Percentiles rank a stretch among this genome's conserved stretches.
These are phyloP conservation scores for Drosophila eohydei DNA, from an alignment of 2,888 invertebrate genomes.

Conservation along the genomic window DNA sequence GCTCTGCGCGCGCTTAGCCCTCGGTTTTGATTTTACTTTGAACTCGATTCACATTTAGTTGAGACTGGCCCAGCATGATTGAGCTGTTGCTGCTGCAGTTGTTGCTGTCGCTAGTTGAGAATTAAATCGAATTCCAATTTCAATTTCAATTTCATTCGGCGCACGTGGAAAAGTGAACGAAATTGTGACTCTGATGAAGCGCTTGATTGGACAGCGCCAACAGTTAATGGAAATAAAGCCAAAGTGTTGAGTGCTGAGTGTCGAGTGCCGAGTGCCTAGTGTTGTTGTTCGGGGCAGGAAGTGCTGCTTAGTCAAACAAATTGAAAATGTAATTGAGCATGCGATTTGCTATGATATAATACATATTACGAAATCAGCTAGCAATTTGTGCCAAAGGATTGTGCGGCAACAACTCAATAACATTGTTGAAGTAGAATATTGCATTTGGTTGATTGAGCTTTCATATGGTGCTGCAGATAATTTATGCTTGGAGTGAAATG, in stretches of 20 bases:
- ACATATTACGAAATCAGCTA: conserved; percentile 32
- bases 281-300: conserved; percentile 40
- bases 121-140: conserved; percentile 48
- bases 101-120: conserved; percentile 34
- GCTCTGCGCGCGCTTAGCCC: not conserved
- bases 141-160: conserved; percentile 40
- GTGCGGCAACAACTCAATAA: not conserved
- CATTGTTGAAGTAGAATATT: not conserved
- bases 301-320: conserved; percentile 50
- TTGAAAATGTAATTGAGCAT: conserved; percentile 43
- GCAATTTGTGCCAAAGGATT: conserved; percentile 1
- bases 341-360: conserved; percentile 39
- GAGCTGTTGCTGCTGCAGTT: conserved; percentile 27
- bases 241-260: conserved; percentile 16
- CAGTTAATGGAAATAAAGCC: conserved; percentile 43
- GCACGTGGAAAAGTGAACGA: conserved; percentile 37
- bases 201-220: conserved; percentile 46
- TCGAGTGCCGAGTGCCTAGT: conserved; percentile 1
- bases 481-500: not conserved
- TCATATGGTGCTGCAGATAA: not conserved
- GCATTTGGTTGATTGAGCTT: not conserved
- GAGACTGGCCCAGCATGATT: conserved; percentile 6
- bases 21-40: conserved; percentile 29
- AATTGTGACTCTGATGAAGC: conserved; percentile 39
- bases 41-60: conserved; percentile 16